Evolutionary conservation across 1,140 invertebrate genomes (phyloP).

Genomic region (Drosophila tsacasi): DNA sequence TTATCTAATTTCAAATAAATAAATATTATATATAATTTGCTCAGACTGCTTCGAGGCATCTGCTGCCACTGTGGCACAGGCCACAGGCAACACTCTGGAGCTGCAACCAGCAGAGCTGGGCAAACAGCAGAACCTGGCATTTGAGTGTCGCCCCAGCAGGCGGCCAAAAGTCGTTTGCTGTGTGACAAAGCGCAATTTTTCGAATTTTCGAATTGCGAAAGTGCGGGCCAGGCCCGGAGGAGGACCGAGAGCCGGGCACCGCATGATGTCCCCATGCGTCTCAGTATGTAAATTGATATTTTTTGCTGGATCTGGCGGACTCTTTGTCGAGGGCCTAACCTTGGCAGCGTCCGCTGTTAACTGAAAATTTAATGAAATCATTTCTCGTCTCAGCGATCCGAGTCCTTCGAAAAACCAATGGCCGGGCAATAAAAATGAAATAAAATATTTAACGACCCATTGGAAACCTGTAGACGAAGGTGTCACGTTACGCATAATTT

Average conservation of each 20-base stretch:
- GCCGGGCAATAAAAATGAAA: constrained; percentile 63
- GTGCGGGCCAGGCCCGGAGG: constrained; percentile 60
- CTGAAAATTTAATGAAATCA: constrained; percentile 79
- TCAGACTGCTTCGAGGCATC: neutral
- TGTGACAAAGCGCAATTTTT: constrained; percentile 79
- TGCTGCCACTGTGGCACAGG: constrained; percentile 18
- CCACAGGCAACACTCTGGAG: constrained; percentile 43
- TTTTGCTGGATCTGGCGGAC: constrained; percentile 38
- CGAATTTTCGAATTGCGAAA: constrained; percentile 76
- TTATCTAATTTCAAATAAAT: too few relatives aligned
- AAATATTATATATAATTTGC: too few relatives aligned
- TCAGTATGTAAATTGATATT: constrained; percentile 80
- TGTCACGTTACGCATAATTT: constrained; percentile 85
- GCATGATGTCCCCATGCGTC: constrained; percentile 61
- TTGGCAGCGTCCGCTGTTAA: constrained; percentile 71
- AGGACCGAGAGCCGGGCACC: constrained; percentile 41
- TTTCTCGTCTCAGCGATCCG: constrained; percentile 45
- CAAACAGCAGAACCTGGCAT: constrained; percentile 40
- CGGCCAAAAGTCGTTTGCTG: constrained; percentile 51
- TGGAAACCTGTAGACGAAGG: constrained; percentile 77
- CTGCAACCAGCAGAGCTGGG: constrained; percentile 38
- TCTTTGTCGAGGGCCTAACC: constrained; percentile 66
- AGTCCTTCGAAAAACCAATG: constrained; percentile 43
- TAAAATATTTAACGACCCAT: constrained; percentile 76
- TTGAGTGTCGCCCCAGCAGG: constrained; percentile 80